phyloP scores from a whole-genome alignment of 2,888 invertebrate genomes.

The Ecliptopera silaceata region DNA sequence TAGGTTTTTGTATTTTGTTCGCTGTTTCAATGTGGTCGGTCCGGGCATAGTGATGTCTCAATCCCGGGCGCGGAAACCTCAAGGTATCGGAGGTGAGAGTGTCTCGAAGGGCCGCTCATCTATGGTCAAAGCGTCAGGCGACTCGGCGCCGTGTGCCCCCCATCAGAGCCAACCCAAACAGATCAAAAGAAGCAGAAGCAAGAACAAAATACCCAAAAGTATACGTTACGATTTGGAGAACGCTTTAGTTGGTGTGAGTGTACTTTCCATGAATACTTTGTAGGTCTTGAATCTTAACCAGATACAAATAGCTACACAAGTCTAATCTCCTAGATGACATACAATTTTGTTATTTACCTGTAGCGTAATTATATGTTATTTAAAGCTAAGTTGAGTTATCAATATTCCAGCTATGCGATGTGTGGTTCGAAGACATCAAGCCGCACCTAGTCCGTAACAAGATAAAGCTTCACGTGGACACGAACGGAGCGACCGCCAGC shows the following conservation, averaged over 20 bases:
- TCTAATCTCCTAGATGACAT: too few relatives aligned
- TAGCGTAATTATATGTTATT: background rate
- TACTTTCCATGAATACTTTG: background rate
- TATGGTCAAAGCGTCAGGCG: constrained; percentile 40
- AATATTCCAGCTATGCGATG: constrained; percentile 68
- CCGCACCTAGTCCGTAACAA: constrained; percentile 71
- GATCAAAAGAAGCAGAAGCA: constrained; percentile 48
- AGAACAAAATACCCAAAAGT: constrained; percentile 61
- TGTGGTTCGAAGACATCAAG: constrained; percentile 78
- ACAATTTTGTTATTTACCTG: too few relatives aligned
- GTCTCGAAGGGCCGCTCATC: constrained; percentile 30
- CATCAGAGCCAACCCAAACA: constrained; percentile 34
- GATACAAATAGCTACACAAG: too few relatives aligned
- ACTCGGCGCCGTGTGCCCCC: constrained; percentile 29
- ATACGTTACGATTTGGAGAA: constrained; percentile 71
- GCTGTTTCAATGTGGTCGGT: constrained; percentile 34
- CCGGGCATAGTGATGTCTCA: constrained; percentile 49
- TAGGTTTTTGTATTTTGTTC: constrained; percentile 28
- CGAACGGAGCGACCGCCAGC: constrained; percentile 37
- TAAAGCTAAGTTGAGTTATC: background rate
- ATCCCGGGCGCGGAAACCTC: constrained; percentile 43
- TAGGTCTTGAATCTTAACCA: too few relatives aligned
- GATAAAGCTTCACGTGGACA: constrained; percentile 69
- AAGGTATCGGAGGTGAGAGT: constrained; percentile 26
- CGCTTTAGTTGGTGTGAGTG: constrained; percentile 69